phyloP scores from a whole-genome alignment of 2,888 invertebrate species.

The Mythimna pallens region DNA sequence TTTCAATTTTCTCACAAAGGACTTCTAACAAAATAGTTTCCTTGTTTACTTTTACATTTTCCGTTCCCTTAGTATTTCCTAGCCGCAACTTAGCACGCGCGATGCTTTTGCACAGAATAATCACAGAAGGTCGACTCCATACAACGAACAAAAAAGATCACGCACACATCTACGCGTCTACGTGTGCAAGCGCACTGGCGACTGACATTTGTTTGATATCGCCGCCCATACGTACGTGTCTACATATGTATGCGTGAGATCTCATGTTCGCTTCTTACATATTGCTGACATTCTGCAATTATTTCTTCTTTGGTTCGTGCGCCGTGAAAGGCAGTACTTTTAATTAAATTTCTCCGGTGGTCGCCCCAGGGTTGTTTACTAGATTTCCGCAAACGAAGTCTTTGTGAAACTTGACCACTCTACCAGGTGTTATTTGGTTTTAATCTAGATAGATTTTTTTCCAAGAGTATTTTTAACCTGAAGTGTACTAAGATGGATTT shows the following conservation, averaged over 20 bases:
- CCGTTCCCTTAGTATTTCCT: slow-evolving; percentile 32
- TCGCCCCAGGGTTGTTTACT: slow-evolving; percentile 56
- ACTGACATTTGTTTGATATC: background rate
- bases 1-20: slow-evolving; percentile 43
- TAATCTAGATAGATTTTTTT: slow-evolving; percentile 48
- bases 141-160: background rate
- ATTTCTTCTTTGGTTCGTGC: slow-evolving; percentile 6
- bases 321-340: slow-evolving; percentile 57
- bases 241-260: too few relatives aligned
- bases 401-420: slow-evolving; percentile 59
- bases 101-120: background rate
- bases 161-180: background rate
- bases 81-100: slow-evolving; percentile 35
- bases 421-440: slow-evolving; percentile 49
- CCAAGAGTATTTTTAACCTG: background rate
- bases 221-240: too few relatives aligned
- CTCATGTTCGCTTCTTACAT: background rate
- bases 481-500: background rate
- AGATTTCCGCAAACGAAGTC: slow-evolving; percentile 47
- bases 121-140: background rate
- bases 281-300: slow-evolving; percentile 13
- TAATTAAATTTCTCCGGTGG: slow-evolving; percentile 68
- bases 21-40: slow-evolving; percentile 19
- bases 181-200: background rate
- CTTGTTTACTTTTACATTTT: slow-evolving; percentile 36